Conservation (phyloP, 64 coral and sea anemone genomes). For the Pocillopora verrucosa region DNA sequence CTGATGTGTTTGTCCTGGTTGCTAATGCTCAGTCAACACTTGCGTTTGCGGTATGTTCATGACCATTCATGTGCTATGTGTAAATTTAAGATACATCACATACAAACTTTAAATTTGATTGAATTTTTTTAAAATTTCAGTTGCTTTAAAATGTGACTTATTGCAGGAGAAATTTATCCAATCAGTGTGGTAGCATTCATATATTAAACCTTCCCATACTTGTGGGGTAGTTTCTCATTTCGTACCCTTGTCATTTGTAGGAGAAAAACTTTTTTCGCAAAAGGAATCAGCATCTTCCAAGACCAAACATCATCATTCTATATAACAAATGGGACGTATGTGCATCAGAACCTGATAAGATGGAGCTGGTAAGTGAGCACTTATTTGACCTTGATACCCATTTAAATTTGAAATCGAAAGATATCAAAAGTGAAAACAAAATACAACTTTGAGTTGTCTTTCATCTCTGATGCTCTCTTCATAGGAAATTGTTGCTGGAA, state of each 20-base stretch:
- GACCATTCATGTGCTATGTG: neutral
- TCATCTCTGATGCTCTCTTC: too few relatives aligned
- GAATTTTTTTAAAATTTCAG: too few relatives aligned
- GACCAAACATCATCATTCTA: conserved; percentile 95
- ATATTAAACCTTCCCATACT: neutral
- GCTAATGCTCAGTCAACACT: conserved; percentile 95
- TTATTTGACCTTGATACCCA: neutral
- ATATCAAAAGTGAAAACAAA: neutral
- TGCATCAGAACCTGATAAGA: conserved; percentile 86
- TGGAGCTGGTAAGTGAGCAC: conserved; percentile 73
- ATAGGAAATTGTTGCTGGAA: too few relatives aligned
- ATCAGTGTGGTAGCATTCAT: neutral
- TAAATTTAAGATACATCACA: too few relatives aligned
- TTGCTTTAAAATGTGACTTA: too few relatives aligned
- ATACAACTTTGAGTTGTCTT: too few relatives aligned
- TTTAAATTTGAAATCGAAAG: neutral
- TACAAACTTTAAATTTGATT: too few relatives aligned
- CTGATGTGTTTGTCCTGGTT: conserved; percentile 95
- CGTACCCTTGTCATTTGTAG: conserved; percentile 14
- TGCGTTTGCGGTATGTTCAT: conserved; percentile 78
- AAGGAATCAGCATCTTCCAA: conserved; percentile 88
- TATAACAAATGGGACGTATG: conserved; percentile 99
- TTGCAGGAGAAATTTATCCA: neutral
- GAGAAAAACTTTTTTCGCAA: conserved; percentile 99
- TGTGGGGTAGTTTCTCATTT: neutral